Percentiles rank a stretch among this genome's conserved stretches.
These are phyloP conservation scores for Machimus atricapillus DNA, from an alignment of 2,888 invertebrate species.

Conservation along the genomic window DNA sequence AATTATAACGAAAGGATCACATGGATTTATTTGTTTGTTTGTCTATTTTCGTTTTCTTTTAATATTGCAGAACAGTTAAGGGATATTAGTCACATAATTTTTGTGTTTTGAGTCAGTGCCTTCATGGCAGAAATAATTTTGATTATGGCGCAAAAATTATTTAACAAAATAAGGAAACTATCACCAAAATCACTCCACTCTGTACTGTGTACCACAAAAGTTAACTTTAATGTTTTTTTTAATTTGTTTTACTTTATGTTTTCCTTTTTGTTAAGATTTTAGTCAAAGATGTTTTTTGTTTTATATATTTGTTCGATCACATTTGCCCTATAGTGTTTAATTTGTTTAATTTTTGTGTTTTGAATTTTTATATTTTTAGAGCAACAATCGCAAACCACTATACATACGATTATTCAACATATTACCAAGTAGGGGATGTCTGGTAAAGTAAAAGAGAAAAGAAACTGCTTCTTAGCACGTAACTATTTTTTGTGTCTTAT, in stretches of 20 bases:
- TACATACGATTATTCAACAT: constrained; percentile 34
- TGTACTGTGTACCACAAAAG: constrained; percentile 4
- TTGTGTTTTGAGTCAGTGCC: background rate
- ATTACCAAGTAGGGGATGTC: constrained; percentile 31
- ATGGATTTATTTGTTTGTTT: background rate
- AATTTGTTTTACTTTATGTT: background rate
- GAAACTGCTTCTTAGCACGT: constrained; percentile 19
- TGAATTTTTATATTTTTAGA: background rate
- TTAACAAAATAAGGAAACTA: background rate
- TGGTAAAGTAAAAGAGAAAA: constrained; percentile 7
- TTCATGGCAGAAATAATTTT: background rate
- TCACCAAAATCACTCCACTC: background rate
- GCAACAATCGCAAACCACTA: constrained; percentile 19
- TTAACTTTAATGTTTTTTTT: constrained; percentile 7
- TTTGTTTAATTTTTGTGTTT: background rate
- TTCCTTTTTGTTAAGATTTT: background rate
- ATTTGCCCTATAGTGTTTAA: background rate
- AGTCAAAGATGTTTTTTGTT: background rate
- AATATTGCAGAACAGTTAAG: background rate
- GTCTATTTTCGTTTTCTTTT: too few relatives aligned
- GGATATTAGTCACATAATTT: constrained; percentile 1
- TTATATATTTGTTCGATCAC: background rate
- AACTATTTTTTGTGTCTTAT: background rate
- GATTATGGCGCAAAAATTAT: background rate
- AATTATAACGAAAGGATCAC: background rate